A percentile compares a stretch with the other conserved stretches of the same genome.
These are phyloP conservation scores for Ochlodes sylvanus DNA, from an alignment of 2,888 invertebrate species.

Conservation along the genomic window DNA sequence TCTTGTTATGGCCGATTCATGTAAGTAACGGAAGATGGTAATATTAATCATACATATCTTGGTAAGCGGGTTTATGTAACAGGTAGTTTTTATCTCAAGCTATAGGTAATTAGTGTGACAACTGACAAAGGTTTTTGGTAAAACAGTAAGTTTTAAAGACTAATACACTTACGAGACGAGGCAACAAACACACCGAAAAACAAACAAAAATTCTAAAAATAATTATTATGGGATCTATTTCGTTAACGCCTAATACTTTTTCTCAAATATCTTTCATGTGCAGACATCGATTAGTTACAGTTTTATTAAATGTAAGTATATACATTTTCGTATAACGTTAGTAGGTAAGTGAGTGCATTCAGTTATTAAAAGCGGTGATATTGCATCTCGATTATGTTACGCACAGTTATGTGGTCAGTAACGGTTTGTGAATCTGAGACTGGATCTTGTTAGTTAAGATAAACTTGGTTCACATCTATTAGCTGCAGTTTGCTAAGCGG, in stretches of 20 bases:
- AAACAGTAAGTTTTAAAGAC: too few species aligned
- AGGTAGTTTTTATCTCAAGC: too few species aligned
- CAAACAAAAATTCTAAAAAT: too few species aligned
- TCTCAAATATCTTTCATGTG: too few species aligned
- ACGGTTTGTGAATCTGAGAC: conserved; percentile 53
- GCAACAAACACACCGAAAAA: background rate
- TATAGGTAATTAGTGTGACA: background rate
- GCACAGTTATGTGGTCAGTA: conserved; percentile 65
- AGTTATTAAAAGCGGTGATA: conserved; percentile 46
- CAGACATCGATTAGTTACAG: too few species aligned
- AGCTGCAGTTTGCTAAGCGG: conserved; percentile 24
- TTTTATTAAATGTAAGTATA: too few species aligned
- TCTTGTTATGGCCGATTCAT: conserved; percentile 35
- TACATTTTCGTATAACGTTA: too few species aligned
- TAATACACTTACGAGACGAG: too few species aligned
- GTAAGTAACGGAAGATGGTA: conserved; percentile 43
- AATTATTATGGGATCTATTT: too few species aligned
- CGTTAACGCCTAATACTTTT: too few species aligned
- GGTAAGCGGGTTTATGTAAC: too few species aligned
- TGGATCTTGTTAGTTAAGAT: conserved; percentile 41
- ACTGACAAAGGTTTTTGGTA: background rate
- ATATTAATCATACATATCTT: conserved; percentile 35
- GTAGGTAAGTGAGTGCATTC: background rate
- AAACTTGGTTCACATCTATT: conserved; percentile 40
- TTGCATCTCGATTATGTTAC: conserved; percentile 58